A percentile compares a stretch with the other conserved stretches of the same genome.
phyloP scores from a whole-genome alignment of 1,140 invertebrate genomes.

The Plectrocnemia conspersa region DNA sequence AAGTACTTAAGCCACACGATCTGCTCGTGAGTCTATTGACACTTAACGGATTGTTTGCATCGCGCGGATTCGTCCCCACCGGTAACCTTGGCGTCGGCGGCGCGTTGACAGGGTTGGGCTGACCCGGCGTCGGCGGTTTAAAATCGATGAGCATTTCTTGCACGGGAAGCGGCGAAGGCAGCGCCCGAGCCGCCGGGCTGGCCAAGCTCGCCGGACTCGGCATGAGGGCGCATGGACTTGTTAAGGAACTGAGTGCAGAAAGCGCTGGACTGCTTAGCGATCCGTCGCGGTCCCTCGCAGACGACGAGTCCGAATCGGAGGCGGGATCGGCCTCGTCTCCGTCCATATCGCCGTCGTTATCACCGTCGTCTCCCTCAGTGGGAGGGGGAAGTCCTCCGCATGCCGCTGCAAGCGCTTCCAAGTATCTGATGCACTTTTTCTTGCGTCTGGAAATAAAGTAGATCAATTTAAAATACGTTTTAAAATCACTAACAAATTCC shows the following conservation, averaged over 20 bases:
- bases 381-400: slow-evolving; percentile 56
- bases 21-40: slow-evolving; percentile 77
- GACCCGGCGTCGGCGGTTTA: slow-evolving; percentile 48
- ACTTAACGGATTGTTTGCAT: slow-evolving; percentile 85
- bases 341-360: slow-evolving; percentile 71
- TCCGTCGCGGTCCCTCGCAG: slow-evolving; percentile 60
- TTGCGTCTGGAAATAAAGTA: slow-evolving; percentile 92
- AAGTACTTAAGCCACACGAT: slow-evolving; percentile 28
- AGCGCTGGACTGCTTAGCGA: slow-evolving; percentile 74
- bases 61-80: slow-evolving; percentile 83
- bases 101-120: slow-evolving; percentile 40
- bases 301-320: slow-evolving; percentile 64
- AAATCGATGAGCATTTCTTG: slow-evolving; percentile 29
- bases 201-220: slow-evolving; percentile 63
- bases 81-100: slow-evolving; percentile 63
- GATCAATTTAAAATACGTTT: slow-evolving; percentile 10
- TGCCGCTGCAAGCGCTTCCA: slow-evolving; percentile 69
- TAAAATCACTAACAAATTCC: slow-evolving; percentile 18
- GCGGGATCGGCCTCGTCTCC: slow-evolving; percentile 68
- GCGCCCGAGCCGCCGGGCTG: slow-evolving; percentile 51
- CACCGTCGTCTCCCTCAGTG: slow-evolving; percentile 54
- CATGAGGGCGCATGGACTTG: slow-evolving; percentile 65
- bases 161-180: slow-evolving; percentile 28
- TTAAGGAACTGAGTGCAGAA: slow-evolving; percentile 71
- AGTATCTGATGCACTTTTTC: slow-evolving; percentile 96